phyloP scores from a whole-genome alignment of 2,797 vertebrate genomes.

The Gadopsis bispinosus region DNA sequence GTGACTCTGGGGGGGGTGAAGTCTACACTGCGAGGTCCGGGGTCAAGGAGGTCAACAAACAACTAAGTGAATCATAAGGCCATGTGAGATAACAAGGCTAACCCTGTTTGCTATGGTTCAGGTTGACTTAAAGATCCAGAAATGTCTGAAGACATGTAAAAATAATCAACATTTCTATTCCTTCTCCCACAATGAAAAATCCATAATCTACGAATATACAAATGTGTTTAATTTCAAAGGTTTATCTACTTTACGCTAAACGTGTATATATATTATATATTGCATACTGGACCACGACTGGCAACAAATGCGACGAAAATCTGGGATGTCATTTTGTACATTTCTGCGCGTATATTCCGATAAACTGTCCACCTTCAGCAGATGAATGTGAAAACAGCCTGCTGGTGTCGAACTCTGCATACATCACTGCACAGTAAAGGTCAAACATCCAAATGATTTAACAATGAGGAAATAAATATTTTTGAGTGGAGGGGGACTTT shows the following conservation, averaged over 20 bases:
- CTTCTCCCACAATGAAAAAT: neutral
- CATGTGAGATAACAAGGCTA: constrained; percentile 45
- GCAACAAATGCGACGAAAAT: too few species aligned
- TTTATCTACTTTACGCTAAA: neutral
- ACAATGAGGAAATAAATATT: neutral
- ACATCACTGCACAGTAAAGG: neutral
- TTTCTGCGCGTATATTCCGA: too few species aligned
- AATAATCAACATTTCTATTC: neutral
- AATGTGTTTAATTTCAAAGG: neutral
- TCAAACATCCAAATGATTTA: constrained; percentile 3
- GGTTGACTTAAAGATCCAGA: constrained; percentile 6
- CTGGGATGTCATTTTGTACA: too few species aligned
- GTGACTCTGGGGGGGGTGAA: constrained; percentile 30
- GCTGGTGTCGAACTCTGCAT: constrained; percentile 10
- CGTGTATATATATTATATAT: too few species aligned
- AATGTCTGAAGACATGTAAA: neutral
- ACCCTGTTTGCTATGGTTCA: constrained; percentile 43
- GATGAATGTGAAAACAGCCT: constrained; percentile 12
- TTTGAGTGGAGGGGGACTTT: neutral
- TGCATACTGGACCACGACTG: neutral
- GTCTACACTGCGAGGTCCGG: constrained; percentile 1
- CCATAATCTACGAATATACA: neutral
- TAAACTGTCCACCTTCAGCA: constrained; percentile 6
- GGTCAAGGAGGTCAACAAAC: constrained; percentile 60
- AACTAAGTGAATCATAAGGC: constrained; percentile 44